A percentile compares a stretch with the other conserved stretches of the same genome.
phyloP scores from a whole-genome alignment of 2,797 vertebrate genomes.

The Alexandromys oeconomus region DNA sequence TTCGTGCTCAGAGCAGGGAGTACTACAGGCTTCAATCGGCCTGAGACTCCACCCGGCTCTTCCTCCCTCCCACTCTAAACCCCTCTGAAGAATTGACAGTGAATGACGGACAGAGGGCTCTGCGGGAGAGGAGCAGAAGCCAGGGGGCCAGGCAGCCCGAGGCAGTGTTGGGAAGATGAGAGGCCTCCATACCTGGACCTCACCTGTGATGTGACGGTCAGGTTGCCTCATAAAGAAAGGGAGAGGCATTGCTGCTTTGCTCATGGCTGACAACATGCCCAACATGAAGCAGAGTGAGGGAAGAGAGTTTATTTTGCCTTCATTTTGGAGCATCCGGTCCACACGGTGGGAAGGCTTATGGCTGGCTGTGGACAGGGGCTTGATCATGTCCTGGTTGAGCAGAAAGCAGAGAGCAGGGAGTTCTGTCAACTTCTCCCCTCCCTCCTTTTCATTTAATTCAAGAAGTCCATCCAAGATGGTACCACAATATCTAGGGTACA shows the following conservation, averaged over 20 bases:
- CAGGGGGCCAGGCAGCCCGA: background rate
- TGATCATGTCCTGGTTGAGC: too few species aligned
- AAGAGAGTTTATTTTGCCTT: background rate
- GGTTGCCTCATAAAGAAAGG: background rate
- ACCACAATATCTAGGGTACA: too few species aligned
- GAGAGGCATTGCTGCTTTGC: too few species aligned
- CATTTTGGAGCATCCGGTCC: background rate
- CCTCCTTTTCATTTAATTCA: background rate
- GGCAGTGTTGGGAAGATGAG: background rate
- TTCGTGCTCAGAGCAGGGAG: background rate
- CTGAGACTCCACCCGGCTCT: background rate
- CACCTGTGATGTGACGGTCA: background rate
- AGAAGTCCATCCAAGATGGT: background rate
- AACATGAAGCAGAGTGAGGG: background rate
- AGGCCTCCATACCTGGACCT: background rate
- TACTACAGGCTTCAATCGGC: too few species aligned
- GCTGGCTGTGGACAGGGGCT: background rate
- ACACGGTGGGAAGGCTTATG: background rate
- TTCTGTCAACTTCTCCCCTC: too few species aligned
- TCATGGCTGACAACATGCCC: background rate
- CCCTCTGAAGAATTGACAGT: background rate
- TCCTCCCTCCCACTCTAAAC: background rate
- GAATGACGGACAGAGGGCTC: background rate
- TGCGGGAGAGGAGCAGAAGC: too few species aligned
- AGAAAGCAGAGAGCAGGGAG: too few species aligned